A percentile compares a stretch with the other conserved stretches of the same genome.
Evolutionary conservation across 2,113 vertebrate genomes (phyloP).

Genomic region (Pelmatolapia mariae): DNA sequence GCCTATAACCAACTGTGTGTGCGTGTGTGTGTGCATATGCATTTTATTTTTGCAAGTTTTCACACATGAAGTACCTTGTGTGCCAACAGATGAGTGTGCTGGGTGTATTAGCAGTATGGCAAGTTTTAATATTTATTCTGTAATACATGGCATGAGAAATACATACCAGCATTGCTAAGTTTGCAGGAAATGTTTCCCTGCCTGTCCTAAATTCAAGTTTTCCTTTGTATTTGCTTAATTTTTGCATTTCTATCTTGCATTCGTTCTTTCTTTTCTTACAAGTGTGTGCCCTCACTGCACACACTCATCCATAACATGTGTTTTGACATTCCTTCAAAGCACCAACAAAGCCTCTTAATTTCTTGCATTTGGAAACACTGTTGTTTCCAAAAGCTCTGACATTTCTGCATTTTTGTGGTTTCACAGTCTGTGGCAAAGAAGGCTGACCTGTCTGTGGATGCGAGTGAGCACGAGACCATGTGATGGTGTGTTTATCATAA

Average conservation of each 20-base stretch:
- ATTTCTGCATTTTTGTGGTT: constrained; percentile 39
- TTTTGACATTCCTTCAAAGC: constrained; percentile 62
- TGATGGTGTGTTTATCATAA: not conserved
- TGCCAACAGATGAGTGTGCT: not conserved
- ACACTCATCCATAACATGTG: constrained; percentile 52
- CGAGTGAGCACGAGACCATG: not conserved
- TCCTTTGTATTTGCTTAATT: not conserved
- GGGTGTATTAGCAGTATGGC: not conserved
- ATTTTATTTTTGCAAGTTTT: constrained; percentile 12
- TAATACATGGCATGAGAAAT: not conserved
- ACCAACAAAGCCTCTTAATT: constrained; percentile 62
- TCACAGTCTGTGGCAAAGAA: constrained; percentile 23
- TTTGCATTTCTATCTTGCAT: not conserved
- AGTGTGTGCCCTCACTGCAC: constrained; percentile 7
- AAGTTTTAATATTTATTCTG: not conserved
- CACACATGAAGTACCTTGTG: not conserved
- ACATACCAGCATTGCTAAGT: not conserved
- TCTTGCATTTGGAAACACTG: constrained; percentile 47
- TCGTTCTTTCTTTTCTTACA: not conserved
- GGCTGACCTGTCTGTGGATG: constrained; percentile 22
- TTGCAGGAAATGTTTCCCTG: not conserved
- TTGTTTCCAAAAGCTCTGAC: constrained; percentile 33
- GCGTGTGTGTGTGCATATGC: not conserved
- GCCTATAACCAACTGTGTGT: not conserved
- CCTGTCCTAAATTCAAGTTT: not conserved